These are phyloP conservation scores for Achroia grisella DNA, from an alignment of 1,140 invertebrate genomes.

Conservation along the genomic window DNA sequence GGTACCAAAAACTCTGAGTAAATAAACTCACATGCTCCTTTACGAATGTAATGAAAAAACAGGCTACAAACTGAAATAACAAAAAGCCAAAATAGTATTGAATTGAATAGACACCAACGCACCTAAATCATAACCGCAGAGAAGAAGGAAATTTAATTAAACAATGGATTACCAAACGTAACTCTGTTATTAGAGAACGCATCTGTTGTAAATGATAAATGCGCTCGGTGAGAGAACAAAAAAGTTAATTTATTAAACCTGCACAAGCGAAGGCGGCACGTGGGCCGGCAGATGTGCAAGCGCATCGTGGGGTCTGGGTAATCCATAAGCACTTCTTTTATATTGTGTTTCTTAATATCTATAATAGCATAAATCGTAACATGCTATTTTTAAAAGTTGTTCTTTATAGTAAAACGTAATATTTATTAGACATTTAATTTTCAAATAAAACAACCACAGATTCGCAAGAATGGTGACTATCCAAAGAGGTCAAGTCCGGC, in stretches of 20 bases:
- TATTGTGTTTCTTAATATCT: neutral
- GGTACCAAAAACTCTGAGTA: conserved; percentile 37
- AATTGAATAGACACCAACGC: conserved; percentile 22
- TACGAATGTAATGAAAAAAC: neutral
- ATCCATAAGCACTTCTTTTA: conserved; percentile 16
- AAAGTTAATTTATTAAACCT: conserved; percentile 46
- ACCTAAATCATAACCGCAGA: conserved; percentile 19
- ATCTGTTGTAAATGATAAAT: conserved; percentile 64
- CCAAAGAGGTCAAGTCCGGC: conserved; percentile 59
- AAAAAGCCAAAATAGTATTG: conserved; percentile 25
- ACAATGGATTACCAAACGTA: conserved; percentile 45
- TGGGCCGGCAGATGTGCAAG: conserved; percentile 64
- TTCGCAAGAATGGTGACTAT: conserved; percentile 1
- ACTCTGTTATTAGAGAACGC: conserved; percentile 53
- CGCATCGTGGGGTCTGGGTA: conserved; percentile 30
- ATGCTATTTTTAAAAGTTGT: neutral
- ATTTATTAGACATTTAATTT: neutral
- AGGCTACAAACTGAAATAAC: conserved; percentile 10
- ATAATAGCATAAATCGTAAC: neutral
- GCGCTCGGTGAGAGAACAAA: conserved; percentile 41
- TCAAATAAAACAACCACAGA: neutral
- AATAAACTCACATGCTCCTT: conserved; percentile 19
- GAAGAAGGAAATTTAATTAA: conserved; percentile 55
- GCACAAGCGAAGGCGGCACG: conserved; percentile 55
- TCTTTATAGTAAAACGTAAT: neutral